Evolutionary conservation across 2,797 vertebrate genomes (phyloP).

Genomic region (Acanthopagrus latus): DNA sequence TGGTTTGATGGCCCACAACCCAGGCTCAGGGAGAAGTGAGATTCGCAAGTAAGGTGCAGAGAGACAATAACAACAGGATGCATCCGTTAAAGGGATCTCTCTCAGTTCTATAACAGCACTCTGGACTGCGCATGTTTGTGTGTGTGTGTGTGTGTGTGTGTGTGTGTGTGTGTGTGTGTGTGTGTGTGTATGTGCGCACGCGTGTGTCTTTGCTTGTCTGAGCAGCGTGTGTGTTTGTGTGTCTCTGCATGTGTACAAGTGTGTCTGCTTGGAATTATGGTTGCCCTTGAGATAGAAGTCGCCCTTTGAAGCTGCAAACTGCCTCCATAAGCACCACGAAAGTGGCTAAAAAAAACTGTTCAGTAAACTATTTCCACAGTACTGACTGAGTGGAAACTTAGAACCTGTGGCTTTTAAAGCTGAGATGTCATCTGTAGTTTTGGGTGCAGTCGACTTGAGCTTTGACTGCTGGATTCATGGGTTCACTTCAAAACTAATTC

Average conservation of each 20-base stretch:
- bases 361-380: conserved; percentile 46
- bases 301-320: conserved; percentile 73
- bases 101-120: conserved; percentile 50
- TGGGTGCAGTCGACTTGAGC: conserved; percentile 14
- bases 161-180: conserved; percentile 5
- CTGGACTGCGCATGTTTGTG: not conserved
- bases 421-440: conserved; percentile 43
- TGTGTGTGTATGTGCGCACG: conserved; percentile 7
- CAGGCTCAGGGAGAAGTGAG: conserved; percentile 37
- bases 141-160: conserved; percentile 15
- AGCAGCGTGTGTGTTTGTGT: conserved; percentile 5
- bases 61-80: conserved; percentile 69
- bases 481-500: conserved; percentile 33
- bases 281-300: conserved; percentile 76
- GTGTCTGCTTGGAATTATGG: conserved; percentile 63
- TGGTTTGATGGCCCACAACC: conserved; percentile 62
- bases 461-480: conserved; percentile 20
- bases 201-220: not conserved
- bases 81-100: conserved; percentile 46
- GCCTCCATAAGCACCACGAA: conserved; percentile 68
- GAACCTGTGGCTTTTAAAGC: conserved; percentile 29
- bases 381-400: conserved; percentile 43
- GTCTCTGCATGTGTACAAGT: conserved; percentile 41
- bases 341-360: conserved; percentile 53
- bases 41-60: conserved; percentile 46